phyloP scores from a whole-genome alignment of 2,113 vertebrate species.

The Tichodroma muraria region DNA sequence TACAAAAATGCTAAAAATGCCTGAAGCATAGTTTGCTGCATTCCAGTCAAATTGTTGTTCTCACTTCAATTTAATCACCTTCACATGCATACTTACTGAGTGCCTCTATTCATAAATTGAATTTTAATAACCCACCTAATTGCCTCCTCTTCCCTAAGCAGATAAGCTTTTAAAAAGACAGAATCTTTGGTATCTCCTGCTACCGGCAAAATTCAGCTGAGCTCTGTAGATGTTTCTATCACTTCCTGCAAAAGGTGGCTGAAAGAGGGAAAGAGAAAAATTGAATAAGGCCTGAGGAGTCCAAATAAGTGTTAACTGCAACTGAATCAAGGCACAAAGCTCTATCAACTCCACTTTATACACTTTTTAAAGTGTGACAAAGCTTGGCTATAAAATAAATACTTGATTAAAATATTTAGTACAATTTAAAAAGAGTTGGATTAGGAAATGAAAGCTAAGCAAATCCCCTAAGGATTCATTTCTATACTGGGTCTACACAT shows the following conservation, averaged over 20 bases:
- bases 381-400: background rate
- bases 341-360: background rate
- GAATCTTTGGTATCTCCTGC: background rate
- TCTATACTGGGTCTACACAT: background rate
- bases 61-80: constrained; percentile 54
- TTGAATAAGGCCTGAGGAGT: background rate
- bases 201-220: background rate
- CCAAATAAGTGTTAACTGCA: background rate
- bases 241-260: background rate
- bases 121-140: constrained; percentile 60
- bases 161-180: constrained; percentile 15
- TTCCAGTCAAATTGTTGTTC: constrained; percentile 54
- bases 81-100: constrained; percentile 19
- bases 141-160: constrained; percentile 23
- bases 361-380: background rate
- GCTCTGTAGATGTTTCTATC: background rate
- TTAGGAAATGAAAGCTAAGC: background rate
- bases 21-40: background rate
- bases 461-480: background rate
- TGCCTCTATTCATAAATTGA: constrained; percentile 48
- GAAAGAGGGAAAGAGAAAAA: background rate
- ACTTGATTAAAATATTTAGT: background rate
- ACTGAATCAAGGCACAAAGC: background rate
- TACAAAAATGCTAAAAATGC: background rate
- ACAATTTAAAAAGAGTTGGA: background rate